Percentiles rank a stretch among this genome's conserved stretches.
phyloP scores from a whole-genome alignment of 1,140 invertebrate genomes.

The Drosophila eugracilis region DNA sequence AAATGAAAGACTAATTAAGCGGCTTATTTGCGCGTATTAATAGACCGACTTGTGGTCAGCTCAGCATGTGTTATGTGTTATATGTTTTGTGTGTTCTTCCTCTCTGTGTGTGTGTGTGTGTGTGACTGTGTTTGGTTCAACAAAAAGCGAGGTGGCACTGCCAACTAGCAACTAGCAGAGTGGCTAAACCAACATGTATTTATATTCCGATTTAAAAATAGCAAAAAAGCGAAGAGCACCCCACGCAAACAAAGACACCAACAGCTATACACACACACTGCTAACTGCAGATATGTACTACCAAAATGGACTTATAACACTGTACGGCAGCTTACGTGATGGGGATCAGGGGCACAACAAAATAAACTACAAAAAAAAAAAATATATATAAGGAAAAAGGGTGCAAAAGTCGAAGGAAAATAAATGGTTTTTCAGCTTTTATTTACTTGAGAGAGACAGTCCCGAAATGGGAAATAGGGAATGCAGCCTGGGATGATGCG shows the following conservation, averaged over 20 bases:
- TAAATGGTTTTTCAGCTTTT: constrained; percentile 79
- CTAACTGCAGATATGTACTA: constrained; percentile 13
- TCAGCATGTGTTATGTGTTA: constrained; percentile 19
- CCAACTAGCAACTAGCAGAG: constrained; percentile 34
- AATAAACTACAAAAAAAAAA: constrained; percentile 3
- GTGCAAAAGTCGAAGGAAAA: constrained; percentile 76
- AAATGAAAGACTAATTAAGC: constrained; percentile 82
- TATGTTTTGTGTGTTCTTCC: constrained; percentile 4
- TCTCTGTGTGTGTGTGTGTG: constrained; percentile 8
- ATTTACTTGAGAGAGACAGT: constrained; percentile 59
- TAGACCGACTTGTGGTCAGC: constrained; percentile 75
- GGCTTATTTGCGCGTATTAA: constrained; percentile 81
- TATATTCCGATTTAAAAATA: constrained; percentile 82
- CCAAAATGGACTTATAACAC: constrained; percentile 75
- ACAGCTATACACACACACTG: constrained; percentile 42
- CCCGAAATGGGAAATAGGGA: constrained; percentile 1
- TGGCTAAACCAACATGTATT: constrained; percentile 69
- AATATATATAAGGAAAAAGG: no score
- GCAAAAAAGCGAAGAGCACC: constrained; percentile 34
- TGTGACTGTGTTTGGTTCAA: constrained; percentile 27
- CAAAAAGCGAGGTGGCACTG: constrained; percentile 19
- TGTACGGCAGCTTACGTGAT: constrained; percentile 68
- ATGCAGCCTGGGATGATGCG: constrained; percentile 31
- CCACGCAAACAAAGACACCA: constrained; percentile 26
- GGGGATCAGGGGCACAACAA: constrained; percentile 5